These are phyloP conservation scores for Apodemia zela DNA, from an alignment of 2,888 invertebrate species.

Conservation along the genomic window DNA sequence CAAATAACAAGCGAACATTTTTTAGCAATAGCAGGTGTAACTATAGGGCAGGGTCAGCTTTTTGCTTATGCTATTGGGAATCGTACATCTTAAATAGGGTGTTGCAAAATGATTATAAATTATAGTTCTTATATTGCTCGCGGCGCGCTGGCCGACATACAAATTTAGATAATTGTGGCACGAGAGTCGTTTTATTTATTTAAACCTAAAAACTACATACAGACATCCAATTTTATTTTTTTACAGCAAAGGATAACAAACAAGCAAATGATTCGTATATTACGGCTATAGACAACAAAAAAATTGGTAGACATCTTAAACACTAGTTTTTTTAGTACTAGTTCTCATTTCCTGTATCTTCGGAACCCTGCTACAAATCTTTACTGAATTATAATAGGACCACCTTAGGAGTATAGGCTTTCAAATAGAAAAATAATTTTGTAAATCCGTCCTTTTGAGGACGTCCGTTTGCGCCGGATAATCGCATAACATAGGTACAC, in stretches of 20 bases:
- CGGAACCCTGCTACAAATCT: too few species aligned
- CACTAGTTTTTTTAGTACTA: too few species aligned
- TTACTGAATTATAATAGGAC: too few species aligned
- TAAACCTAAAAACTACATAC: neutral
- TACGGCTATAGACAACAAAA: too few species aligned
- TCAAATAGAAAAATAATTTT: too few species aligned
- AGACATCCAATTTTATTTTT: neutral
- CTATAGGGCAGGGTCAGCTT: conserved; percentile 45
- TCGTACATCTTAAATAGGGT: conserved; percentile 44
- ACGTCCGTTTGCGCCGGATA: too few species aligned
- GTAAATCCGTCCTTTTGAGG: too few species aligned
- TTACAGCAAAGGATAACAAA: neutral
- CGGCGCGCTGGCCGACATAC: neutral
- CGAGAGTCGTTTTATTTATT: neutral
- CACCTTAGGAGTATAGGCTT: too few species aligned
- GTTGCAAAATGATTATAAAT: conserved; percentile 56
- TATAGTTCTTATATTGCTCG: conserved; percentile 39
- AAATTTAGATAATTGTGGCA: conserved; percentile 10
- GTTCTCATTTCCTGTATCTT: too few species aligned
- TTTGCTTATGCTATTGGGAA: conserved; percentile 46
- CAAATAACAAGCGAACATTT: conserved; percentile 50
- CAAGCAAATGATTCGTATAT: neutral
- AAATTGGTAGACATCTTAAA: too few species aligned
- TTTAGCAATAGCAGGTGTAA: conserved; percentile 57
- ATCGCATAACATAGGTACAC: too few species aligned